Percentiles rank a stretch among this genome's conserved stretches.
phyloP scores from a whole-genome alignment of 2,888 invertebrate genomes.

The Limnephilus rhombicus region DNA sequence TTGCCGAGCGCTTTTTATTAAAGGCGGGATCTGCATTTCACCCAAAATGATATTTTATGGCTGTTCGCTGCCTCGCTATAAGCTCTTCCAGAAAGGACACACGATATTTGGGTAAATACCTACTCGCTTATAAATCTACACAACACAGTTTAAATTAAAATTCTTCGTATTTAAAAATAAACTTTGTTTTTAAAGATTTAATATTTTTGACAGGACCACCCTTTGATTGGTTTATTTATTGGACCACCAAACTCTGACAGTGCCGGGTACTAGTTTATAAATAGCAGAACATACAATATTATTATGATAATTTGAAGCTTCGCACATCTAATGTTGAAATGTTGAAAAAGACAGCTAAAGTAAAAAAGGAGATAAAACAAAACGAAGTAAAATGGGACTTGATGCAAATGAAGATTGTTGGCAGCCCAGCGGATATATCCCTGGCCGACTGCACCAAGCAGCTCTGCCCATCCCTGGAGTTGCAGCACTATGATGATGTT shows the following conservation, averaged over 20 bases:
- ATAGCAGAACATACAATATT: background rate
- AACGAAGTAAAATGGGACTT: background rate
- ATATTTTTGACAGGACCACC: background rate
- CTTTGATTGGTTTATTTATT: too few relatives aligned
- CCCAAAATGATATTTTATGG: too few relatives aligned
- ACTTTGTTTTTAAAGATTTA: background rate
- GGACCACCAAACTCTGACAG: background rate
- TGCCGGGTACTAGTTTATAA: background rate
- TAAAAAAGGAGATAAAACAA: background rate
- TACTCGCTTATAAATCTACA: background rate
- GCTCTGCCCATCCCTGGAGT: conserved; percentile 71
- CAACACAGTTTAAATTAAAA: background rate
- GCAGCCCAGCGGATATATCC: conserved; percentile 54
- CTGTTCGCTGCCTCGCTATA: too few relatives aligned
- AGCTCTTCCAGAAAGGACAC: background rate
- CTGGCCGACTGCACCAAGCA: background rate
- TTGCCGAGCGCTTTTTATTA: too few relatives aligned
- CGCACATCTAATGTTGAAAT: background rate
- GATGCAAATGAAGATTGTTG: background rate
- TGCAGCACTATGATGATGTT: conserved; percentile 78
- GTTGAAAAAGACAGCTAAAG: background rate
- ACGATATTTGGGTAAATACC: background rate
- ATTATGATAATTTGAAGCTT: background rate
- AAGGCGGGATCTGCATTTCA: too few relatives aligned
- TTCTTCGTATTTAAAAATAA: background rate